A percentile compares a stretch with the other conserved stretches of the same genome.
phyloP scores from a whole-genome alignment of 2,888 invertebrate species.

The Furcula furcula region DNA sequence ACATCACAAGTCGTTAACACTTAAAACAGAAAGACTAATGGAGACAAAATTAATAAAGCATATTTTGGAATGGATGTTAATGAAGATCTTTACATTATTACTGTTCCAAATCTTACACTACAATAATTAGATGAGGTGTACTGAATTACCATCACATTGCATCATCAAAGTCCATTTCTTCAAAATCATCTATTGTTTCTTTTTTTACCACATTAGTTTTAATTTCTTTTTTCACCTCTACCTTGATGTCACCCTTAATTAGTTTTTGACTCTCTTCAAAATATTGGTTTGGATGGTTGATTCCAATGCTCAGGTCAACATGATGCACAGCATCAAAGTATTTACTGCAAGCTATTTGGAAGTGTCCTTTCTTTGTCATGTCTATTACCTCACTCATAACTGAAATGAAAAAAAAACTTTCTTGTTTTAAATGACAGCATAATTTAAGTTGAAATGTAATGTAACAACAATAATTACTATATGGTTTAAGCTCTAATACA shows the following conservation, averaged over 20 bases:
- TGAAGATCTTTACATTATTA: too few species aligned
- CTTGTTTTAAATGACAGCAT: too few species aligned
- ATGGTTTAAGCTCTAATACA: too few species aligned
- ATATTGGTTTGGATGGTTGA: conserved; percentile 96
- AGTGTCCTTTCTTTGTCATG: conserved; percentile 89
- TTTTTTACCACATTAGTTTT: conserved; percentile 44
- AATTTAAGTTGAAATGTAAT: too few species aligned
- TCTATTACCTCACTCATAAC: conserved; percentile 87
- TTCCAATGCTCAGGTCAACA: conserved; percentile 83
- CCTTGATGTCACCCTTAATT: conserved; percentile 57
- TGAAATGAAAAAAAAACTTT: conserved; percentile 51
- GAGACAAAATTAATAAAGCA: too few species aligned
- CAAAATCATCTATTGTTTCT: conserved; percentile 44
- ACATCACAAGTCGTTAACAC: too few species aligned
- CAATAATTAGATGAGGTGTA: background rate
- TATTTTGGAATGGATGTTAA: too few species aligned
- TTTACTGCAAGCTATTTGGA: conserved; percentile 93
- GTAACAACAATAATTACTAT: too few species aligned
- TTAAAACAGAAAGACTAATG: too few species aligned
- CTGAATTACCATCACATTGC: conserved; percentile 36
- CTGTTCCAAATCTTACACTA: too few species aligned
- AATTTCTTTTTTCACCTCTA: conserved; percentile 49
- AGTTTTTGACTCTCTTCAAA: conserved; percentile 90
- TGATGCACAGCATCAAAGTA: conserved; percentile 90
- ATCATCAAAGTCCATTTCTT: conserved; percentile 68